Percentiles rank a stretch among this genome's conserved stretches.
Evolutionary conservation across 2,113 vertebrate genomes (phyloP).

Genomic region (Etheostoma cragini): DNA sequence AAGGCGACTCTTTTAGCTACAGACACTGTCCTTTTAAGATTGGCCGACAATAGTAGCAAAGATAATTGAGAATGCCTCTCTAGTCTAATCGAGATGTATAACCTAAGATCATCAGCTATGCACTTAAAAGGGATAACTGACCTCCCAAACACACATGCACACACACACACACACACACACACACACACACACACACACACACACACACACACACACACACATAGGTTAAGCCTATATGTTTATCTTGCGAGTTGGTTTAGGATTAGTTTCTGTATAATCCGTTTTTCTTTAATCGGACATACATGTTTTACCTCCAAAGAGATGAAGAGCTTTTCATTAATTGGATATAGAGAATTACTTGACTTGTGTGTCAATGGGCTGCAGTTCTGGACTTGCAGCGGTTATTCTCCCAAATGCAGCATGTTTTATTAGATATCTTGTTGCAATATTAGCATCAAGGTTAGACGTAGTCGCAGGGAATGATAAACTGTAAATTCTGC

Average conservation of each 20-base stretch:
- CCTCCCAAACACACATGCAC: conserved; percentile 2
- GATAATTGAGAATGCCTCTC: conserved; percentile 38
- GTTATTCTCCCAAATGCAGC: conserved; percentile 31
- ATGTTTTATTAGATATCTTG: conserved; percentile 33
- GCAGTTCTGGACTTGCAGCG: conserved; percentile 20
- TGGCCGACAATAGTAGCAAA: conserved; percentile 35
- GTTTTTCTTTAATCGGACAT: conserved; percentile 54
- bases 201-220: conserved; percentile 2
- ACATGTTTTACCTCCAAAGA: conserved; percentile 51
- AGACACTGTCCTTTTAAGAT: conserved; percentile 47
- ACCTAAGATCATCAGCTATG: conserved; percentile 38
- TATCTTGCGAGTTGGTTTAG: conserved; percentile 26
- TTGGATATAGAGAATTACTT: conserved; percentile 66
- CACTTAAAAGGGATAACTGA: not conserved
- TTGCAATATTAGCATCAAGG: conserved; percentile 18
- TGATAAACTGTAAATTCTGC: conserved; percentile 26
- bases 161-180: not conserved
- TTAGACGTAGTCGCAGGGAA: not conserved
- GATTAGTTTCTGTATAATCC: conserved; percentile 56
- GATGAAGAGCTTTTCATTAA: conserved; percentile 62
- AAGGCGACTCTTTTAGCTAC: conserved; percentile 13
- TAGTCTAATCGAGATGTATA: conserved; percentile 26
- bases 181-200: conserved; percentile 2
- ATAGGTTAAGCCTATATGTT: conserved; percentile 24
- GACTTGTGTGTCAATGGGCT: conserved; percentile 15